Evolutionary conservation across 1,140 invertebrate species (phyloP), one percentile per base, ranked within the genome.

Genomic region (Cherax destructor): DNA sequence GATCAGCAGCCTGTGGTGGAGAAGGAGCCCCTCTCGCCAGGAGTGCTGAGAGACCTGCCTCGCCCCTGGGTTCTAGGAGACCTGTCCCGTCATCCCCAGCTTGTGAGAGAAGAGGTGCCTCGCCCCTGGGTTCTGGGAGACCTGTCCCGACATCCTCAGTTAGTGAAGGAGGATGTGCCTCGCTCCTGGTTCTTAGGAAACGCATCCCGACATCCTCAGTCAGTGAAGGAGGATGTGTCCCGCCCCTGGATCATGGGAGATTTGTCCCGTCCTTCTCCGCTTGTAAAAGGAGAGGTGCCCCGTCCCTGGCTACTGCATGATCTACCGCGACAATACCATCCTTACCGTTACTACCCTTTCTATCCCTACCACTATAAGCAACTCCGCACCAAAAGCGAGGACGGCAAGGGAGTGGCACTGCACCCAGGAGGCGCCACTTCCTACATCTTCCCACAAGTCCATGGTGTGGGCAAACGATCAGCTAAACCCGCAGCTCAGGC

Each of bases 361-460:
- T 61, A 74, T n/a, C 81, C 41, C 1, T 69, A 91, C 76, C 65
- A 50, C 50, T 83, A 90, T 65, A 49, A 50, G 21, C 13, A 30
- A 18, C 56, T 76, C 21, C 81, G 83, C 56, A 47, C 49, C 49
- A 56, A 41, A 16, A 21, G n/a, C 24, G 77, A 88, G 16, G 83
- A 84, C 41, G 88, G 88, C 56, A 79, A 61, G 47, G 88, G 88
- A 47, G 88, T 91, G 56, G 88, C 88, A 30, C 30, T 91, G 4
- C 88, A 91, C 69, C 88, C 88, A 18, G 88, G 83, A 21, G 88
- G 88, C 88, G 83, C 88, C 83, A 91, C 88, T 7, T 91, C 88
- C 30, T 91, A 79, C 59, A 74, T 91, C 83, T 79, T 78, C 76
- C 88, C 88, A 7, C 88, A 91, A 81, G 83, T 91, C 30, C 88